Base-by-base conservation (phyloP, 2,888 invertebrate species). In the Agelastica alni region DNA sequence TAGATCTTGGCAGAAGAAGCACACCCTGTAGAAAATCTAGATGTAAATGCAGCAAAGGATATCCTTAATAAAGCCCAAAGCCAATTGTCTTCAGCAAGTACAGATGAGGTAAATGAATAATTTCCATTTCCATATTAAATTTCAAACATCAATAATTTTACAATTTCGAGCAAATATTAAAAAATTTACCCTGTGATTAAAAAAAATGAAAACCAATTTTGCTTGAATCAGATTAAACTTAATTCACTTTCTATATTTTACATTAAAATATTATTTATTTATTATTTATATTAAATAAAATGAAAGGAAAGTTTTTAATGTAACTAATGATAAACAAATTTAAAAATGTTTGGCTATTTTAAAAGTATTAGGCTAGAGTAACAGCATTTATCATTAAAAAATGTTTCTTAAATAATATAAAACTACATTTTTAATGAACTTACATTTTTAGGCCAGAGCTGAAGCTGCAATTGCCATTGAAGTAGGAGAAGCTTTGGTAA, bases 1-100 rank as follows among this genome's bases (percentile, higher is more conserved):
- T 78, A 94, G 86, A 86, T 96, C 46, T 79, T 98, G 62, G 97
- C 97, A 22, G 97, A 98, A 78, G 98, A 98, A 80, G 97, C 96
- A 6, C 93, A 92, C 69, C 85, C 86, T 7, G 71, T 97, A 37
- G 94, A 93, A 65, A 83, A 84, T 68, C 76, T 98, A 57, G 97
- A 98, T 78, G 76, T 80, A 39, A 77, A 82, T 47, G 92, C 93
- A 43, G 91, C 93, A 32, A 86, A 88, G 70, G 94, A 95, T 65
- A 82, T 91, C 37, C 80, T 96, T 39, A 83, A 79, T 70, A 88
- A 92, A 79, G 95, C 95, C 7, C 93, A 95, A 75, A 87, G 88
- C 51, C 85, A 91, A 74, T 73, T 93, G 18, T 81, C 80, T 51
- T 86, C 91, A n/a, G 96, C 97, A 12, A 78, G 83, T 5, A 84